Base-by-base conservation (phyloP, 2,888 invertebrate genomes). In the Himalopsyche anomala region DNA sequence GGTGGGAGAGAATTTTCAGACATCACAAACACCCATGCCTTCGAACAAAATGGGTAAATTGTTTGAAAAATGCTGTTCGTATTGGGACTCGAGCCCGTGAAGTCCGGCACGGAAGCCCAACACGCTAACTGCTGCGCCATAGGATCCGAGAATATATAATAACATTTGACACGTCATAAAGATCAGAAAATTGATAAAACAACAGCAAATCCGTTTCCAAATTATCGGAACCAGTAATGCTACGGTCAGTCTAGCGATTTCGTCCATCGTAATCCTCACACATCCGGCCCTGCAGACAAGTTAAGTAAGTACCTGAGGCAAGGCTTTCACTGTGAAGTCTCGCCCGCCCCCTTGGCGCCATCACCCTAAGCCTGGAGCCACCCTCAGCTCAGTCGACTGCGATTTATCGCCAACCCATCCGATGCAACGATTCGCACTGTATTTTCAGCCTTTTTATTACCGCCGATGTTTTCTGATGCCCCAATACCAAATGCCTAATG, bases 251-350 rank as follows among this genome's bases (percentile, higher is more conserved):
- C 28, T 8, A 9, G 62, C 62, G 28, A 19, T 62, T 28, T 11
- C 5, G 62, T 5, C 62, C 62, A 19, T 62, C 62, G 19, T 62
- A 62, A 62, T 62, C 62, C 62, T 19, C 62, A 62, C 19, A 62
- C 19, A 62, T 62, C 62, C 62, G 62, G 62, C 28, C 8, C 62
- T 62, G 19, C 6, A 62, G 62, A 62, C 62, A 62, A 62, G 62
- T 62, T 62, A 62, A 62, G 62, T 62, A 62, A 62, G 62, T 62
- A 62, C 28, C 62, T 62, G 62, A n/a, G 62, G 62, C 62, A 9
- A 62, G 28, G 62, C 62, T 62, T 62, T 62, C 28, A 62, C 28
- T 62, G 11, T 15, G 51, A 15, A 15, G 51, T 51, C 12, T 51
- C 51, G n/a, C 15, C 62, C 62, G 62, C 62, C 62, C 62, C 28